Conservation (phyloP, 1,140 invertebrate genomes). For the Dendrolimus punctatus region DNA sequence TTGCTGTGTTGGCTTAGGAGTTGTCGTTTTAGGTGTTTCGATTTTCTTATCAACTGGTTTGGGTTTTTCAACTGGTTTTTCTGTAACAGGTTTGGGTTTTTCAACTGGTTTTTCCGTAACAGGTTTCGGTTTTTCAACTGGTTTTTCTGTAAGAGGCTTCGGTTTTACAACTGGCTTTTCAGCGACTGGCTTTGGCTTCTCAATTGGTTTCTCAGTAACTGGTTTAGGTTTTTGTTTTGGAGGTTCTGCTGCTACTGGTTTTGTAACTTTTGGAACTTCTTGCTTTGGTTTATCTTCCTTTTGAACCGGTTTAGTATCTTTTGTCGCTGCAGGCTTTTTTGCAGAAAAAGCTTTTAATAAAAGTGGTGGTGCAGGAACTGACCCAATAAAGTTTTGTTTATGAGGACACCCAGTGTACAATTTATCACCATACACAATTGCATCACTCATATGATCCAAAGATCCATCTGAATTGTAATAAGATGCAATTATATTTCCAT, state of each 20-base stretch:
- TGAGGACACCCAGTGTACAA: conserved; percentile 77
- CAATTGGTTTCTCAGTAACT: not conserved
- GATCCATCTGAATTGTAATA: conserved; percentile 72
- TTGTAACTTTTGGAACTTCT: conserved; percentile 6
- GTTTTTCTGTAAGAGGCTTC: too few relatives aligned
- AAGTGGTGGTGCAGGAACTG: conserved; percentile 69
- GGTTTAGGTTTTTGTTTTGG: conserved; percentile 28
- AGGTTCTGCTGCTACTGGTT: conserved; percentile 42
- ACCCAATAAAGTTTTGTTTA: conserved; percentile 75
- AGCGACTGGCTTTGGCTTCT: too few relatives aligned
- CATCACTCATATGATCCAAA: conserved; percentile 73
- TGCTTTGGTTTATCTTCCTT: conserved; percentile 6
- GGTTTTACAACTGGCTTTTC: too few relatives aligned
- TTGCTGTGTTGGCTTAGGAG: conserved; percentile 7
- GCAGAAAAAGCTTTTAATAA: conserved; percentile 66
- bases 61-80: conserved; percentile 6
- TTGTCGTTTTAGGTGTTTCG: conserved; percentile 3
- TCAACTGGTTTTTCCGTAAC: too few relatives aligned
- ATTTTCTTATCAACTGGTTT: conserved; percentile 6
- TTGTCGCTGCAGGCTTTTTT: conserved; percentile 10
- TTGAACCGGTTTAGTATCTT: conserved; percentile 13
- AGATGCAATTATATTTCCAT: conserved; percentile 77
- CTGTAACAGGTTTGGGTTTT: conserved; percentile 8
- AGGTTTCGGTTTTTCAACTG: too few relatives aligned
- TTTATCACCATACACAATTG: conserved; percentile 72